Evolutionary conservation across 92 coral and sea anemone genomes (phyloP), one percentile per base, ranked within the genome.

Genomic region (Paragorgia papillata): DNA sequence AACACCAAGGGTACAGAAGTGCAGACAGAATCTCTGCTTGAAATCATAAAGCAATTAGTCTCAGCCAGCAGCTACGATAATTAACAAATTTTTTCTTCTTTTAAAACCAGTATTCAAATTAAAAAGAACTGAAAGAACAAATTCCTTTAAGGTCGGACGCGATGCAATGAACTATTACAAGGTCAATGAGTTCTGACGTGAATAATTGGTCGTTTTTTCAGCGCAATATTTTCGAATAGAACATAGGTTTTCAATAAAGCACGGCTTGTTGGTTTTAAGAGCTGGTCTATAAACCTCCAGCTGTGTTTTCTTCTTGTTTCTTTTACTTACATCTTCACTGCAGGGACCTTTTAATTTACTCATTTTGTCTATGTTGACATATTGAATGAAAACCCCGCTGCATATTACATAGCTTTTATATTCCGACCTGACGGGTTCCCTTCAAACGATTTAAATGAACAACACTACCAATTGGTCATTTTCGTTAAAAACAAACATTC

Each of bases 401-500:
- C 15, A n/a, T 66, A 53, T 40, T 32, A 40, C 30, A 39, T 3
- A 28, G 70, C 46, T 37, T 15, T 28, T 34, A 17, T 39, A 39
- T 33, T 55, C 55, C 26, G 12, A 32, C 55, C 18, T 27, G 46
- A 15, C 25, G 73, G 57, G 49, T 18, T 20, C 19, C 1, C 41
- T 66, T 66, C 34, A 66, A 66, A 9, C 46, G 21, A 54, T 66
- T 22, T 35, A 40, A 40, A 40, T 66, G 53, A 35, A 66, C 73
- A 66, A 66, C 73, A 40, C 73, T 66, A 33, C 32, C 73, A 35
- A n/a, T 66, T 66, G 73, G 73, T 22, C 41, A 66, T 40, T 19
- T 66, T 0, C 49, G 8, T 32, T 35, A 66, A 66, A 63, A 66
- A 65, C 73, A 66, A 66, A 66, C 73, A 66, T 32, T 3, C 37